A percentile compares a stretch with the other conserved stretches of the same genome.
Conservation (phyloP, 2,888 invertebrate species). For the Cistogaster globosa region DNA sequence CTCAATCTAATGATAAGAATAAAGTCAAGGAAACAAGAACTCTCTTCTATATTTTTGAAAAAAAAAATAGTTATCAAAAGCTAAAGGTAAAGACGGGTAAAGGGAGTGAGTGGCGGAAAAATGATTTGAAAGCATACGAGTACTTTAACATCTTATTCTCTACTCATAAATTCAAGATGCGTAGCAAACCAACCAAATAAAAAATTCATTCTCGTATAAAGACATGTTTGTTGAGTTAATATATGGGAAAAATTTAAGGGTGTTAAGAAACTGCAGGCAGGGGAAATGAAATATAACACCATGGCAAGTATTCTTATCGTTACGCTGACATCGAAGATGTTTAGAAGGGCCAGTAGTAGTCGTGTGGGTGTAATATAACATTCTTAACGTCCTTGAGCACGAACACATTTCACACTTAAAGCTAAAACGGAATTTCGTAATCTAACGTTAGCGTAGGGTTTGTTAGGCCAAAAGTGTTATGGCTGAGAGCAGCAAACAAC, state of each 20-base stretch:
- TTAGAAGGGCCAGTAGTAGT: not conserved
- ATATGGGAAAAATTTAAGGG: constrained; percentile 53
- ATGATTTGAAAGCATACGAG: constrained; percentile 36
- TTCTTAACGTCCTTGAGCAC: constrained; percentile 73
- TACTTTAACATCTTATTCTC: constrained; percentile 54
- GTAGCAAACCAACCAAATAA: constrained; percentile 43
- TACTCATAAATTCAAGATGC: constrained; percentile 71
- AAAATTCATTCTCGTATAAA: not conserved
- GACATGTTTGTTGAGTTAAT: constrained; percentile 50
- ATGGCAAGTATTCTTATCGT: constrained; percentile 33
- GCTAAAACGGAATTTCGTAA: constrained; percentile 1
- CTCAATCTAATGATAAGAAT: constrained; percentile 59
- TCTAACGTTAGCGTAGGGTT: constrained; percentile 25
- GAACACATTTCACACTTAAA: constrained; percentile 71
- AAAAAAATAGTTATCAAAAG: constrained; percentile 42
- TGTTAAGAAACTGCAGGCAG: not conserved
- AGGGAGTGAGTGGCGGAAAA: constrained; percentile 11
- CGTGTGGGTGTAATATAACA: constrained; percentile 27
- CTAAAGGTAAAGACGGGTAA: constrained; percentile 22
- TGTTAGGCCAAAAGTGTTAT: constrained; percentile 69
- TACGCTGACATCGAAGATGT: constrained; percentile 18
- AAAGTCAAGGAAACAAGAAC: constrained; percentile 34
- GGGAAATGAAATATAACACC: constrained; percentile 46
- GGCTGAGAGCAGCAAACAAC: constrained; percentile 54
- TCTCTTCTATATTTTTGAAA: not conserved